Conservation (phyloP, 2,888 invertebrate species). For the Lasioglossum zephyrum region DNA sequence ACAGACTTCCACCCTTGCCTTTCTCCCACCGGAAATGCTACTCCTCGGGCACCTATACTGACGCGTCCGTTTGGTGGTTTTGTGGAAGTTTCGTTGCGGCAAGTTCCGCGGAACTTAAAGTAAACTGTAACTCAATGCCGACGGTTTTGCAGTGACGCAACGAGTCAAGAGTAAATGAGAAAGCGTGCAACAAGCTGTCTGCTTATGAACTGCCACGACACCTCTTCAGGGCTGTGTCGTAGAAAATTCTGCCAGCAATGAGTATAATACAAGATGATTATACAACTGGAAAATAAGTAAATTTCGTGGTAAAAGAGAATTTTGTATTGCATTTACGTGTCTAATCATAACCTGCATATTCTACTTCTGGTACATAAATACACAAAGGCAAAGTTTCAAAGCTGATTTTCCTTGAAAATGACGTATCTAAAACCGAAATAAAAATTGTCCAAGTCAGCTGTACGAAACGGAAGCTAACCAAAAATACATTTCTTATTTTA, state of each 20-base stretch:
- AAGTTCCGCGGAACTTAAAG: constrained; percentile 72
- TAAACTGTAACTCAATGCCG: constrained; percentile 70
- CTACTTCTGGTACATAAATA: no score
- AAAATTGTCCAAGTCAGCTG: no score
- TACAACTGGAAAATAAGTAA: background rate
- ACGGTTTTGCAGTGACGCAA: constrained; percentile 51
- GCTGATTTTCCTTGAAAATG: no score
- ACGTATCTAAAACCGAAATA: no score
- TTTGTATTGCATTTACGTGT: no score
- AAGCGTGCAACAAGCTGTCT: constrained; percentile 43
- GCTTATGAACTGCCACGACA: background rate
- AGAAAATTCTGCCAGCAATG: background rate
- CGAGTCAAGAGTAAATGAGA: constrained; percentile 58
- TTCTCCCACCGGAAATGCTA: constrained; percentile 47
- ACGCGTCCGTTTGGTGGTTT: constrained; percentile 63
- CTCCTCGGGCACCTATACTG: constrained; percentile 32
- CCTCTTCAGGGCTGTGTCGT: background rate
- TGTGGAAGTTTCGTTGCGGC: constrained; percentile 70
- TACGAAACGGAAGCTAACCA: no score
- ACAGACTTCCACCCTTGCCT: constrained; percentile 40
- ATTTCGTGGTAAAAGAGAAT: background rate
- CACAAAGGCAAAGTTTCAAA: no score
- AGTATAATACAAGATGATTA: background rate
- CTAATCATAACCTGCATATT: no score
- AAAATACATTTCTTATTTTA: no score